Conservation (phyloP, 2,888 invertebrate genomes). For the Papilio protenor region DNA sequence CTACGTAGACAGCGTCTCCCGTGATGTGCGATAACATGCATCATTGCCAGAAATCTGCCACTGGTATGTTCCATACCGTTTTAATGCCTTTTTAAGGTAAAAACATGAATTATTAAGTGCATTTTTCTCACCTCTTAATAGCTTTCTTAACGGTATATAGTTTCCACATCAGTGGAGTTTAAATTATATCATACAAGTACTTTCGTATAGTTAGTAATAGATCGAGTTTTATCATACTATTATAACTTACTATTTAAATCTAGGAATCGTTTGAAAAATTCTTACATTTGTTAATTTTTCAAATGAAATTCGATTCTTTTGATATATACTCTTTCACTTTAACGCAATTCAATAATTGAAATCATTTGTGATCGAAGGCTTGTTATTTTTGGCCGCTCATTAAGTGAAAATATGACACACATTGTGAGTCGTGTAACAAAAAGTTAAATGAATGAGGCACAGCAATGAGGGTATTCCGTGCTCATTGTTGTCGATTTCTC, state of each 20-base stretch:
- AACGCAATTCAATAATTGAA: not conserved
- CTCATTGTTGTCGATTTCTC: constrained; percentile 81
- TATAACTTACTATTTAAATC: not conserved
- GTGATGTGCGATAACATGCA: constrained; percentile 8
- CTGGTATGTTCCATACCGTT: constrained; percentile 8
- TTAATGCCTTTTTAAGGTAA: constrained; percentile 17
- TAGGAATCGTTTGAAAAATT: not conserved
- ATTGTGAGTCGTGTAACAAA: constrained; percentile 72
- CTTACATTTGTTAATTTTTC: not conserved
- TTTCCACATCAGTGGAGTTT: not conserved
- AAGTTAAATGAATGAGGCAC: constrained; percentile 75
- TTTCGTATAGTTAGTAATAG: not conserved
- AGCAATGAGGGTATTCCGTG: constrained; percentile 77
- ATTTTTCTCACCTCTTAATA: constrained; percentile 5
- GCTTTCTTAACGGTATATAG: not conserved
- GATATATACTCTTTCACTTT: not conserved
- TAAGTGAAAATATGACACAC: constrained; percentile 69
- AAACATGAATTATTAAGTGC: constrained; percentile 1
- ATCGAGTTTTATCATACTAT: too few relatives aligned
- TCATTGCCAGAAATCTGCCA: constrained; percentile 10
- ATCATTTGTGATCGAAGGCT: constrained; percentile 28
- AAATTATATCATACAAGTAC: not conserved
- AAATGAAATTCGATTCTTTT: not conserved
- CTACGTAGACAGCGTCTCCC: not conserved
- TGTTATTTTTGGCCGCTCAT: constrained; percentile 55